Base-by-base conservation (phyloP, 2,888 invertebrate genomes). In the Byasa hedistus region DNA sequence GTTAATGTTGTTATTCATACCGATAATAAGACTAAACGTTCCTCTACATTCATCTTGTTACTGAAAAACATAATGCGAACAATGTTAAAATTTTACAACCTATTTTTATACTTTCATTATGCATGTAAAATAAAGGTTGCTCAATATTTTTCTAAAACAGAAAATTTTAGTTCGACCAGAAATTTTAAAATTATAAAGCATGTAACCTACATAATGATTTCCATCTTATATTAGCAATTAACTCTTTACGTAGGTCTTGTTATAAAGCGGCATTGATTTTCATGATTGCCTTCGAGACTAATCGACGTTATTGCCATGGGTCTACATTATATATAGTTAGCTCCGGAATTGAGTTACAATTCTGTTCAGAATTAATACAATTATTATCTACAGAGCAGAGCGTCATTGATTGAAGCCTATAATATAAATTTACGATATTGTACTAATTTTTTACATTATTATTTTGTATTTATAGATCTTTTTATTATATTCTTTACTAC, bases 251-350 rank as follows among this genome's bases (percentile, higher is more conserved):
- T 21, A 21, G 22, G 12, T 27, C 55, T 65, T 36, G 60, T 60
- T n/a, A 39, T 59, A 55, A 21, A 54, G 24, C 44, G 22, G 24
- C 48, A 60, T 65, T 59, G 65, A 54, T 65, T 65, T 62, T 44
- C 57, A 44, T 54, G 44, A 66, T 66, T 66, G 62, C 58, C 55
- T 57, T 62, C 51, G 62, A 57, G 62, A 62, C 57, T 61, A 62
- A 62, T 65, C 60, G 55, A 60, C 44, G 59, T 56, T 56, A 27
- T 65, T 64, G 59, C 60, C 27, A 48, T 24, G 51, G 48, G 59
- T 54, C 22, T 63, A 17, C 4, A 21, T 32, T 64, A 15, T 17
- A 39, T 21, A 52, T 54, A 54, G 54, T 64, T 65, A 68, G 67
- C 63, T 57, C 52, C 70, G 57, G 52, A 64, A 59, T 64, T 64